Evolutionary conservation across 2,797 vertebrate genomes (phyloP).

Genomic region (Anomalospiza imberbis): DNA sequence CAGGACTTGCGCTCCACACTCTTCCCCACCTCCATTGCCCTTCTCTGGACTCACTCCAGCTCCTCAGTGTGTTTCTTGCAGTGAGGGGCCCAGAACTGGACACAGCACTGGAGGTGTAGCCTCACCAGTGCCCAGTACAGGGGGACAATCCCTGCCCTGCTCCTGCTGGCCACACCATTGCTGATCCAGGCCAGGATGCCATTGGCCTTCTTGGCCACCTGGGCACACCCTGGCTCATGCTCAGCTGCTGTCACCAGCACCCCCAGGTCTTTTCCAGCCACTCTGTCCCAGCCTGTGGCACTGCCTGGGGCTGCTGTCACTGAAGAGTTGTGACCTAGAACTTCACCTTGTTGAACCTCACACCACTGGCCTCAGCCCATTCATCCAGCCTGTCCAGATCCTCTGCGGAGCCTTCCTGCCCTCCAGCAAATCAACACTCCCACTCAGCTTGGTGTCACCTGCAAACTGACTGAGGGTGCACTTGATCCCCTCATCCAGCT

Average conservation of each 20-base stretch:
- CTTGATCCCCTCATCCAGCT: background rate
- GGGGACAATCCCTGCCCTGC: background rate
- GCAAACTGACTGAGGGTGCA: background rate
- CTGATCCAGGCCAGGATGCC: background rate
- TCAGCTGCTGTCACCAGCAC: background rate
- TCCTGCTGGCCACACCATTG: background rate
- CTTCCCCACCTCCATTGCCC: background rate
- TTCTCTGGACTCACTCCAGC: background rate
- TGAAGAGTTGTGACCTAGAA: background rate
- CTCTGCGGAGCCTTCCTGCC: background rate
- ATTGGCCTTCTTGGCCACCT: background rate
- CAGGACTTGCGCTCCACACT: background rate
- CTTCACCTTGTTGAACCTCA: background rate
- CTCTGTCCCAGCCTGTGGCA: background rate
- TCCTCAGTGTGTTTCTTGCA: background rate
- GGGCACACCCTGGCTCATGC: background rate
- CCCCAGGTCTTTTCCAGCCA: background rate
- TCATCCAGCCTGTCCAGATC: background rate
- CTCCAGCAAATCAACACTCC: background rate
- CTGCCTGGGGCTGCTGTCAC: background rate
- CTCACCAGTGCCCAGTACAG: background rate
- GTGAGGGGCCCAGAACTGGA: background rate
- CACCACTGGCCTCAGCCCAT: fast-evolving
- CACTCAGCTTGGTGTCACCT: fast-evolving
- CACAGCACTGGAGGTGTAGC: background rate